Percentiles rank a stretch among this genome's conserved stretches.
phyloP scores from a whole-genome alignment of 1,140 invertebrate species.

The Brachionus rotundiformis region DNA sequence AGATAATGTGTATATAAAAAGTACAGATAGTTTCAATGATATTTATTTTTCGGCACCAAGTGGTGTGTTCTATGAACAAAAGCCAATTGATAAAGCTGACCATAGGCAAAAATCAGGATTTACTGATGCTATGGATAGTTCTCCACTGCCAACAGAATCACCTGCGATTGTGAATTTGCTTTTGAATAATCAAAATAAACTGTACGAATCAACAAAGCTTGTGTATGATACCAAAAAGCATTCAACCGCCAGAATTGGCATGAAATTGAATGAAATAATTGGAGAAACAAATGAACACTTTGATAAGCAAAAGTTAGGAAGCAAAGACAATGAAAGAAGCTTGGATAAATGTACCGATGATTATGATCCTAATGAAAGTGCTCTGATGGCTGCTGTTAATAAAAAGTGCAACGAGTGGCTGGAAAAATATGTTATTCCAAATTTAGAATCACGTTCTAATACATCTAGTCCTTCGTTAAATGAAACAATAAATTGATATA shows the following conservation, averaged over 20 bases:
- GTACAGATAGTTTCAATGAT: conserved; percentile 28
- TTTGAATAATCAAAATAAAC: conserved; percentile 19
- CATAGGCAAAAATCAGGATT: neutral
- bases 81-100: conserved; percentile 2
- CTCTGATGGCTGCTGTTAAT: neutral
- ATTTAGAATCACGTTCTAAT: conserved; percentile 33
- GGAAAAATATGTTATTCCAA: conserved; percentile 25
- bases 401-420: conserved; percentile 45
- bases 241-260: neutral
- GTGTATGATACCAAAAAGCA: neutral
- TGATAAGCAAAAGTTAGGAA: neutral
- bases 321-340: neutral
- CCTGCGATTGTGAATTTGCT: conserved; percentile 18
- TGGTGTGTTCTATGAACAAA: conserved; percentile 25
- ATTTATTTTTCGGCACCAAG: conserved; percentile 21
- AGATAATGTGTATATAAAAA: neutral
- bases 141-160: neutral
- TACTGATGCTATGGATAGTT: neutral
- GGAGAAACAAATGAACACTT: neutral
- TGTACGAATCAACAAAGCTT: neutral
- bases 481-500: neutral
- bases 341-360: conserved; percentile 34
- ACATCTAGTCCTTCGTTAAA: conserved; percentile 45
- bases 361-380: conserved; percentile 30
- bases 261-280: neutral